Percentiles rank a stretch among this genome's conserved stretches.
These are phyloP conservation scores for Lochmaea capreae DNA, from an alignment of 2,888 invertebrate species.

Conservation along the genomic window DNA sequence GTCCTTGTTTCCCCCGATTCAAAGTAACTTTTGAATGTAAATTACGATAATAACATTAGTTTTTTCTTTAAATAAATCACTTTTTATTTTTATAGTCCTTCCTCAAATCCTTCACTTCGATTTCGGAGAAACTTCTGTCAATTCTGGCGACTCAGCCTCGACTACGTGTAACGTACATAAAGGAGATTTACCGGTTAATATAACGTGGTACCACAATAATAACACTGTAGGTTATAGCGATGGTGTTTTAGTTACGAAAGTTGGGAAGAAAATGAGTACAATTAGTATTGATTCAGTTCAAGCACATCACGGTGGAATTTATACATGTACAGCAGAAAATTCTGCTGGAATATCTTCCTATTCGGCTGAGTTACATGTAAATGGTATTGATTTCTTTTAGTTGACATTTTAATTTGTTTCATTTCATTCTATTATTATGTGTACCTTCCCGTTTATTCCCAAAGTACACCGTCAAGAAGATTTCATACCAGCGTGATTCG, in stretches of 20 bases:
- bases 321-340: slow-evolving; percentile 81
- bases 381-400: slow-evolving; percentile 67
- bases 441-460: too few species aligned
- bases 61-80: too few species aligned
- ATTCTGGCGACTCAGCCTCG: slow-evolving; percentile 78
- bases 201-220: slow-evolving; percentile 73
- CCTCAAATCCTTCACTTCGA: slow-evolving; percentile 71
- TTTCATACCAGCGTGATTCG: too few species aligned
- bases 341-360: slow-evolving; percentile 74
- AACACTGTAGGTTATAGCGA: slow-evolving; percentile 60
- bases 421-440: not conserved
- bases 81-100: slow-evolving; percentile 55
- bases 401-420: not conserved
- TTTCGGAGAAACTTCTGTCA: slow-evolving; percentile 70
- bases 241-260: slow-evolving; percentile 63
- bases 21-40: too few species aligned
- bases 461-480: too few species aligned
- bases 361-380: slow-evolving; percentile 71
- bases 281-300: slow-evolving; percentile 74
- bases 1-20: too few species aligned
- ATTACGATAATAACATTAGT: too few species aligned
- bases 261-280: slow-evolving; percentile 68
- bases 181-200: slow-evolving; percentile 76
- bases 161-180: slow-evolving; percentile 77
- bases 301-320: slow-evolving; percentile 78